These are phyloP conservation scores for Crypturellus undulatus DNA, from an alignment of 2,113 vertebrate genomes.

Conservation along the genomic window DNA sequence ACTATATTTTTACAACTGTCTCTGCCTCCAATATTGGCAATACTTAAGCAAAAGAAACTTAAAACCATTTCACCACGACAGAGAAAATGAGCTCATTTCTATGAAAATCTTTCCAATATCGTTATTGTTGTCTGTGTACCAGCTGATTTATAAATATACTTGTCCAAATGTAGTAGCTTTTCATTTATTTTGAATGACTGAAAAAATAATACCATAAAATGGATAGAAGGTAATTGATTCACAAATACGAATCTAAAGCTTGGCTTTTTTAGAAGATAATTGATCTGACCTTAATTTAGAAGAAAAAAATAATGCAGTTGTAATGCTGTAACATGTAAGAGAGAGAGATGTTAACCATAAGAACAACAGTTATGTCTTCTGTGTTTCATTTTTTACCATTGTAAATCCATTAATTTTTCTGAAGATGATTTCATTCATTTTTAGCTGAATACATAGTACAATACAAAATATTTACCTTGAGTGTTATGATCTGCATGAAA, in stretches of 20 bases:
- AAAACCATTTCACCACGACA: neutral
- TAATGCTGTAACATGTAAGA: neutral
- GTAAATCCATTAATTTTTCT: conserved; percentile 39
- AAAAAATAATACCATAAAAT: neutral
- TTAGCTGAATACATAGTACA: neutral
- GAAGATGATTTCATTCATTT: neutral
- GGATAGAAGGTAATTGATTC: neutral
- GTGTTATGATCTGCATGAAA: neutral
- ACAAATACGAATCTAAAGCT: neutral
- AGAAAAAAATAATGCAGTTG: neutral
- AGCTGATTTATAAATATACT: conserved; percentile 35
- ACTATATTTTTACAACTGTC: neutral
- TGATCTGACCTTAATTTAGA: conserved; percentile 5
- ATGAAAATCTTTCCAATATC: conserved; percentile 37
- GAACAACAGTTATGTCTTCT: conserved; percentile 28
- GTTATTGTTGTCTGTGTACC: conserved; percentile 7
- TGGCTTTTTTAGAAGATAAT: neutral
- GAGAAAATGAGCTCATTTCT: conserved; percentile 52
- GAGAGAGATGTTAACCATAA: neutral
- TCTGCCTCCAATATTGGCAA: neutral
- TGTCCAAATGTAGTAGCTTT: conserved; percentile 31
- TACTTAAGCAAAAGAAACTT: neutral
- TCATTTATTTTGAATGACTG: conserved; percentile 32
- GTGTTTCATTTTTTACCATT: conserved; percentile 23
- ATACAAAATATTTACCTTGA: conserved; percentile 22